Evolutionary conservation across 2,888 invertebrate genomes (phyloP).

Genomic region (Cephus nigrinus): DNA sequence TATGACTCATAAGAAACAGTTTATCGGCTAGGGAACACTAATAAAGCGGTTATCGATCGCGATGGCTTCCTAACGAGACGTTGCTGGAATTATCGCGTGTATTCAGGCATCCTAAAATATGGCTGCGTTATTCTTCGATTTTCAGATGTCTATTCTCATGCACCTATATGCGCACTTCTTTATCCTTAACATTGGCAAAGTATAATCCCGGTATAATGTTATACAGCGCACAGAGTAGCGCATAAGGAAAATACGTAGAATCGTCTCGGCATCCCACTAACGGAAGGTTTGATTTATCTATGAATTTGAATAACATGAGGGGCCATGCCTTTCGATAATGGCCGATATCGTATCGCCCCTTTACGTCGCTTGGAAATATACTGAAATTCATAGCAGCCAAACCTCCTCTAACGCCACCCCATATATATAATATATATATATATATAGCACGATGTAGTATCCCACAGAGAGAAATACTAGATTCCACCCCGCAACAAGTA

Average conservation of each 20-base stretch:
- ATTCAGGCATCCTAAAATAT: background rate
- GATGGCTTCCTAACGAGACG: background rate
- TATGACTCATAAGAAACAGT: background rate
- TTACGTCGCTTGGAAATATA: slow-evolving; percentile 1
- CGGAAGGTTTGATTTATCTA: slow-evolving; percentile 51
- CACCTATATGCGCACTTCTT: background rate
- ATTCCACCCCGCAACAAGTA: background rate
- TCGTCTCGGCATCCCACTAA: background rate
- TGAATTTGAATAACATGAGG: slow-evolving; percentile 57
- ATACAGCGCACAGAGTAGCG: background rate
- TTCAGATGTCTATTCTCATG: background rate
- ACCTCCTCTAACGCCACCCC: background rate
- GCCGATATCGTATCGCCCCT: slow-evolving; percentile 34
- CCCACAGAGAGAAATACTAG: background rate
- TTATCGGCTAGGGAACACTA: background rate
- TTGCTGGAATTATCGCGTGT: background rate
- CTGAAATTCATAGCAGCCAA: background rate
- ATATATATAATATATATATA: no score
- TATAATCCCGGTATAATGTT: background rate
- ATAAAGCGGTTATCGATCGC: background rate
- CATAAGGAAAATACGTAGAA: background rate
- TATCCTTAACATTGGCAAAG: background rate
- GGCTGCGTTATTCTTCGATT: background rate
- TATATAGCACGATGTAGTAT: background rate
- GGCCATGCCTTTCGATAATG: slow-evolving; percentile 44